Evolutionary conservation across 2,797 vertebrate species (phyloP), one percentile per base, ranked within the genome.

Genomic region (Sebastolobus altivelis): DNA sequence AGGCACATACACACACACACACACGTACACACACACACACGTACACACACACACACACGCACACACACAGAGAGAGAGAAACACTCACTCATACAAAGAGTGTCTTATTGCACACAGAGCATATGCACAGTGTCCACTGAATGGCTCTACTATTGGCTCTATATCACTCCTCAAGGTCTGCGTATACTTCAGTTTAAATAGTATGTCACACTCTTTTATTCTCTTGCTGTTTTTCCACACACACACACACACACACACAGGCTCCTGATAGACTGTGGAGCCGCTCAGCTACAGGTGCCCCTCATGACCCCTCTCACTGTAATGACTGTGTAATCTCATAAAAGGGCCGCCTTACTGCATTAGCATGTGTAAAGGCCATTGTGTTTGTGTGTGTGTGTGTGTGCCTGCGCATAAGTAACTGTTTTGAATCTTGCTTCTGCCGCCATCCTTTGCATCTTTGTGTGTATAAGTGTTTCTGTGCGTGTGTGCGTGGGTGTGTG

Each of bases 241-340:
- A 58, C 40, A 59, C 68, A 72, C 58, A 12, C 58, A 12, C 8
- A 67, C 27, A 49, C 43, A 40, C 66, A 82, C 56, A 60, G 12
- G 72, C 46, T 83, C 65, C 79, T 82, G 73, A 83, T 85, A 78
- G 75, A 85, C 77, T 88, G 81, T 78, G 81, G 80, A 89, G 84
- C 69, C 12, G 63, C 82, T 84, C 75, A 87, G 86, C 93, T 90
- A 93, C 93, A 93, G 92, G 93, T 93, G 88, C 86, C 91, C 90
- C 84, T 67, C 62, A 59, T 88, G 82, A 91, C 92, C 92, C 77
- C 71, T 81, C 81, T 90, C 76, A 84, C 92, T 94, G 90, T 94
- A 93, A 93, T 93, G 92, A 89, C 83, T 92, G 90, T 94, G 91
- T 94, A 93, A 94, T 94, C 93, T 93, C 87, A 90, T 93, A 88